These are phyloP conservation scores for Ichneumon xanthorius DNA, from an alignment of 2,888 invertebrate species.

Conservation along the genomic window DNA sequence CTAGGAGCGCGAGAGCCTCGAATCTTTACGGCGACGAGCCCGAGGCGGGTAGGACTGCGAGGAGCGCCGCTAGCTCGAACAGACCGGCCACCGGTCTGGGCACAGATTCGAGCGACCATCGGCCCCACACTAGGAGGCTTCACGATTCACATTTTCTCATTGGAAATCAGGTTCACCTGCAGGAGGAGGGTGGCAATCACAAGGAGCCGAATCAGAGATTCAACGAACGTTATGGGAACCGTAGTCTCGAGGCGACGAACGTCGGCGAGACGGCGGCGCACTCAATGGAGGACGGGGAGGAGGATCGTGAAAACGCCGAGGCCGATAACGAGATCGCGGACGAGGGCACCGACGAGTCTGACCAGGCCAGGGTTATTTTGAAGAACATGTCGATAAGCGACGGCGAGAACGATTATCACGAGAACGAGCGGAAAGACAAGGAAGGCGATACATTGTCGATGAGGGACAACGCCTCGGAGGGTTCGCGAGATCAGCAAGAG, in stretches of 20 bases:
- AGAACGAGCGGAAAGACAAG: conserved; percentile 20
- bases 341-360: neutral
- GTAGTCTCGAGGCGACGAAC: conserved; percentile 78
- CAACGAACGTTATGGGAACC: conserved; percentile 70
- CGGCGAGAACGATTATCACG: neutral
- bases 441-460: conserved; percentile 17
- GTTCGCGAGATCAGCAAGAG: neutral
- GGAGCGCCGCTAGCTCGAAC: neutral
- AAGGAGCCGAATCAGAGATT: conserved; percentile 65
- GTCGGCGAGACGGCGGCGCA: conserved; percentile 60
- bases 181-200: conserved; percentile 22
- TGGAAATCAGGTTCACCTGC: conserved; percentile 48
- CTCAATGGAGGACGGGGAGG: conserved; percentile 31
- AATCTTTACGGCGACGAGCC: conserved; percentile 48
- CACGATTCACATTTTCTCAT: conserved; percentile 65
- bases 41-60: neutral
- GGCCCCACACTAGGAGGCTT: conserved; percentile 51
- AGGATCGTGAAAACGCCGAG: conserved; percentile 24
- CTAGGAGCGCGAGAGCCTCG: conserved; percentile 56
- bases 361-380: neutral
- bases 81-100: conserved; percentile 7
- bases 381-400: neutral
- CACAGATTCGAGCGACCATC: conserved; percentile 36
- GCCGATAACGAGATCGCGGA: neutral
- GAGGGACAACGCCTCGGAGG: conserved; percentile 32